Evolutionary conservation across 1,140 invertebrate genomes (phyloP).

Genomic region (Habropoda laboriosa): DNA sequence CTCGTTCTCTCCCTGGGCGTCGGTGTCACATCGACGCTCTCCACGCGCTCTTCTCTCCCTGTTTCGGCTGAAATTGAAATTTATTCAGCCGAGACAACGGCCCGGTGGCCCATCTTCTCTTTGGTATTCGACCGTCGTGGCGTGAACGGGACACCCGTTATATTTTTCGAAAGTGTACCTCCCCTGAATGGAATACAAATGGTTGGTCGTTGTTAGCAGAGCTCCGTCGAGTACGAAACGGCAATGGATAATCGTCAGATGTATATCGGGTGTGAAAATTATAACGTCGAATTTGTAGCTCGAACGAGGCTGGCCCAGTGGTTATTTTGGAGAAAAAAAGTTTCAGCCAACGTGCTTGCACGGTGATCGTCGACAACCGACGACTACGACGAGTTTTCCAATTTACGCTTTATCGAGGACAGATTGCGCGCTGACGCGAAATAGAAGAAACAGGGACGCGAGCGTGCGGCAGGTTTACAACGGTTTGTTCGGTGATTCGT

Average conservation of each 20-base stretch:
- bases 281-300: background rate
- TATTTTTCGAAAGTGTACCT: conserved; percentile 41
- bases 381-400: conserved; percentile 50
- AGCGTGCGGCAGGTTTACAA: conserved; percentile 26
- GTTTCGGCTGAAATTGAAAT: conserved; percentile 69
- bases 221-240: conserved; percentile 17
- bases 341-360: background rate
- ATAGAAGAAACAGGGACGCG: conserved; percentile 17
- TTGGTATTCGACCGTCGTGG: conserved; percentile 28
- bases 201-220: background rate
- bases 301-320: background rate
- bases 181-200: conserved; percentile 32
- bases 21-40: conserved; percentile 4
- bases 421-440: conserved; percentile 13
- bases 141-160: conserved; percentile 34
- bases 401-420: conserved; percentile 61
- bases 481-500: conserved; percentile 18
- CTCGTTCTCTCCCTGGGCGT: conserved; percentile 55
- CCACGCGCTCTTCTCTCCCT: background rate
- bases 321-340: conserved; percentile 13
- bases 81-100: conserved; percentile 56
- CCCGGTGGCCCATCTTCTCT: background rate
- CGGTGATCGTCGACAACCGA: background rate
- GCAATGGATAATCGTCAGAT: conserved; percentile 4
- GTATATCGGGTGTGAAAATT: background rate